phyloP scores from a whole-genome alignment of 2,888 invertebrate species.

The Spodoptera exigua region DNA sequence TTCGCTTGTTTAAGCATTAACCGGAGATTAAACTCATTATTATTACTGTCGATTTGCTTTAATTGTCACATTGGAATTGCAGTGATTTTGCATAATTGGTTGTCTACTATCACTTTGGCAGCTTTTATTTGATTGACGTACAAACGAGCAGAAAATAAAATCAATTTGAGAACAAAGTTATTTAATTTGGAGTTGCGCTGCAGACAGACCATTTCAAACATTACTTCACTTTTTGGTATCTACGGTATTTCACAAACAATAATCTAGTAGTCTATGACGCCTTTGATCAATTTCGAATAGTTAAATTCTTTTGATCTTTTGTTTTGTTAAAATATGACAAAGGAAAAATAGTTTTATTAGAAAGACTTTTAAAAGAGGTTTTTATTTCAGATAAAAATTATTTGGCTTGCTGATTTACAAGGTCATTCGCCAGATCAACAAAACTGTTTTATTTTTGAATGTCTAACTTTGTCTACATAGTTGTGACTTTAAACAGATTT shows the following conservation, averaged over 20 bases:
- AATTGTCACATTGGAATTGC: background rate
- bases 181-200: background rate
- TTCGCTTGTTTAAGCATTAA: too few relatives aligned
- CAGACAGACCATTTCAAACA: too few relatives aligned
- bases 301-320: constrained; percentile 20
- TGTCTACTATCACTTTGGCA: constrained; percentile 6
- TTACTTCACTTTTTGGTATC: too few relatives aligned
- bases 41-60: background rate
- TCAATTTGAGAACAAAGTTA: background rate
- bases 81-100: constrained; percentile 25
- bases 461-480: too few relatives aligned
- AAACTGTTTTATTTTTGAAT: too few relatives aligned
- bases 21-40: constrained; percentile 8
- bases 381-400: too few relatives aligned
- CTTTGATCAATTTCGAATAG: constrained; percentile 20
- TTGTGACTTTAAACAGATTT: too few relatives aligned
- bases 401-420: too few relatives aligned
- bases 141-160: constrained; percentile 17
- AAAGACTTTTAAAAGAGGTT: too few relatives aligned
- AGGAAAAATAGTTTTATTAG: too few relatives aligned
- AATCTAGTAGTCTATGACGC: constrained; percentile 2
- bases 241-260: constrained; percentile 9
- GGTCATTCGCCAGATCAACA: too few relatives aligned
- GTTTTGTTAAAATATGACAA: background rate
- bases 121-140: constrained; percentile 2